Evolutionary conservation across 2,797 vertebrate genomes (phyloP).

Genomic region (Halcyon chelicuti): DNA sequence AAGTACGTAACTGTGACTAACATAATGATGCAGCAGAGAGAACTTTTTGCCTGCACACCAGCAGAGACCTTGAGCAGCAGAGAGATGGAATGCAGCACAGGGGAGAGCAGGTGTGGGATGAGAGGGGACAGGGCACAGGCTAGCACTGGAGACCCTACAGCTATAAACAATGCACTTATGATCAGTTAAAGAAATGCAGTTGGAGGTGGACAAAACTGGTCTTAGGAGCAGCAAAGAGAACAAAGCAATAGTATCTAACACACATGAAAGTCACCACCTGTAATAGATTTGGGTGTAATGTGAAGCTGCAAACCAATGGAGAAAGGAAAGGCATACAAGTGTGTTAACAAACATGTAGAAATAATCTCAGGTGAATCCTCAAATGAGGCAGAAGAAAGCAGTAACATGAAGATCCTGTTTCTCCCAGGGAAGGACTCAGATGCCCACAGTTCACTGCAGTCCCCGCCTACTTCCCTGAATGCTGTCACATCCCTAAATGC

Average conservation of each 20-base stretch:
- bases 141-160: neutral
- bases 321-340: neutral
- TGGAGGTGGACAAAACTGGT: neutral
- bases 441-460: neutral
- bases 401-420: neutral
- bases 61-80: neutral
- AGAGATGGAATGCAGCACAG: fast-evolving
- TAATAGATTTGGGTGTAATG: neutral
- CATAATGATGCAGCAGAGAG: neutral
- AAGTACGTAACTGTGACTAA: neutral
- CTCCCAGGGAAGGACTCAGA: neutral
- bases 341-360: neutral
- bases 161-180: neutral
- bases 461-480: neutral
- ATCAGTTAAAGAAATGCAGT: neutral
- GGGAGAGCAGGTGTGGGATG: neutral
- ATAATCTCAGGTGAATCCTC: neutral
- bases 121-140: neutral
- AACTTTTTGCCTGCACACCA: neutral
- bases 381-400: neutral
- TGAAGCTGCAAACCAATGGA: neutral
- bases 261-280: neutral
- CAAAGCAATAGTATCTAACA: neutral
- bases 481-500: neutral
- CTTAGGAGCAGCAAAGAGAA: neutral